Evolutionary conservation across 1,140 invertebrate genomes (phyloP).

Genomic region (Drosophila sp.): DNA sequence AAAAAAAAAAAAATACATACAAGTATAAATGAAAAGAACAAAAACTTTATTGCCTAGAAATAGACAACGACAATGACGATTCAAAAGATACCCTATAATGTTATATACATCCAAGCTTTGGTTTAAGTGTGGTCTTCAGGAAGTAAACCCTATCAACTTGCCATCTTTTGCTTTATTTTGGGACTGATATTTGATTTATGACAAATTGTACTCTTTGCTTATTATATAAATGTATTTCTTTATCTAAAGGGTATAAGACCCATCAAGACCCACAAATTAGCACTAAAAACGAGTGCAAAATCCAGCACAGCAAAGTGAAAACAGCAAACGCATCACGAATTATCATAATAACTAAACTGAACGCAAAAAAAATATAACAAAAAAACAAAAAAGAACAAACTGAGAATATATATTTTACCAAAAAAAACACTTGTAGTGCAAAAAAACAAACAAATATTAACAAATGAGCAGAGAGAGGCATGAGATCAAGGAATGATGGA

Average conservation of each 20-base stretch:
- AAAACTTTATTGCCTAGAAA: slow-evolving; percentile 2
- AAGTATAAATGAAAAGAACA: slow-evolving; percentile 3
- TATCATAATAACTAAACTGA: slow-evolving; percentile 2
- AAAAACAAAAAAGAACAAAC: slow-evolving; percentile 21
- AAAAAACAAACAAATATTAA: slow-evolving; percentile 13
- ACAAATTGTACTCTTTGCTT: too few relatives aligned
- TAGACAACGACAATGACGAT: background rate
- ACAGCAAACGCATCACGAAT: slow-evolving; percentile 74
- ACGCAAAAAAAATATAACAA: slow-evolving; percentile 21
- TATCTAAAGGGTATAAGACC: slow-evolving; percentile 11
- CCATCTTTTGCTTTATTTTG: too few relatives aligned
- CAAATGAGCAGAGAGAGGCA: background rate
- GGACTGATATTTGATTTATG: too few relatives aligned
- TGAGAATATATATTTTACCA: background rate
- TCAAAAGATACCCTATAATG: background rate
- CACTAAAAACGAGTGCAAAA: slow-evolving; percentile 31
- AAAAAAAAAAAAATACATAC: slow-evolving; percentile 8
- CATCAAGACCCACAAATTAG: slow-evolving; percentile 54
- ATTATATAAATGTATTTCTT: too few relatives aligned
- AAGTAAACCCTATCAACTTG: too few relatives aligned
- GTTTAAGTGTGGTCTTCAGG: too few relatives aligned
- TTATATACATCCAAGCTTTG: too few relatives aligned
- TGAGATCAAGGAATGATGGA: background rate
- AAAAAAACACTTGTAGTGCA: slow-evolving; percentile 67
- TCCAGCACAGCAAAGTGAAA: slow-evolving; percentile 49